Evolutionary conservation across 2,113 vertebrate species (phyloP).

Genomic region (Calidris pygmaea): DNA sequence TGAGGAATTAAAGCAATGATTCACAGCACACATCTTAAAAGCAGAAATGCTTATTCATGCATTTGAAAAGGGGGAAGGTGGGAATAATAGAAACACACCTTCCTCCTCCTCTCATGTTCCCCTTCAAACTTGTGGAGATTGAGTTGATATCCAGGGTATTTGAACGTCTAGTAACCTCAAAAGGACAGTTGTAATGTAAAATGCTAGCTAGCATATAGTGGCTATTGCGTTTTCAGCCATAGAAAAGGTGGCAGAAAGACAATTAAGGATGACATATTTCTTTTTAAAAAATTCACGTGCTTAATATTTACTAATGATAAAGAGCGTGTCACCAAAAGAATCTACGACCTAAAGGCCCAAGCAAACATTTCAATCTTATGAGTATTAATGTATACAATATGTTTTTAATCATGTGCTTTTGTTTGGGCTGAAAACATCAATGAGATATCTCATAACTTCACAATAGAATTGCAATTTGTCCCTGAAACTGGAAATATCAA

Average conservation of each 20-base stretch:
- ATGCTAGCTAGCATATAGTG: neutral
- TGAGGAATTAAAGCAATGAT: neutral
- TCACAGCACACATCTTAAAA: neutral
- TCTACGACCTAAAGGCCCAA: neutral
- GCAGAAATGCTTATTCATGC: neutral
- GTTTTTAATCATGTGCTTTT: neutral
- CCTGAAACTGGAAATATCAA: neutral
- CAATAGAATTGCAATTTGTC: neutral
- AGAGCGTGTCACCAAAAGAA: neutral
- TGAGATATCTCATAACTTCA: neutral
- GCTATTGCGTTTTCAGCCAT: neutral
- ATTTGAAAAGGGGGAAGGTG: neutral
- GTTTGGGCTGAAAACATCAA: neutral
- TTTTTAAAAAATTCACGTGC: neutral
- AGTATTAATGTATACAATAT: neutral
- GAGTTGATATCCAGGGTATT: neutral
- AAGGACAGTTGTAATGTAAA: neutral
- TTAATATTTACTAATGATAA: neutral
- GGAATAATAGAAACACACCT: neutral
- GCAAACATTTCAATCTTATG: neutral
- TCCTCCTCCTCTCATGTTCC: neutral
- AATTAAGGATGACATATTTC: neutral
- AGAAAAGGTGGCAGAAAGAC: neutral
- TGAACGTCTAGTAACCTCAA: neutral
- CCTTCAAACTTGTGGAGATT: accelerated